phyloP scores from a whole-genome alignment of 2,888 invertebrate genomes.

The Megamerina dolium region DNA sequence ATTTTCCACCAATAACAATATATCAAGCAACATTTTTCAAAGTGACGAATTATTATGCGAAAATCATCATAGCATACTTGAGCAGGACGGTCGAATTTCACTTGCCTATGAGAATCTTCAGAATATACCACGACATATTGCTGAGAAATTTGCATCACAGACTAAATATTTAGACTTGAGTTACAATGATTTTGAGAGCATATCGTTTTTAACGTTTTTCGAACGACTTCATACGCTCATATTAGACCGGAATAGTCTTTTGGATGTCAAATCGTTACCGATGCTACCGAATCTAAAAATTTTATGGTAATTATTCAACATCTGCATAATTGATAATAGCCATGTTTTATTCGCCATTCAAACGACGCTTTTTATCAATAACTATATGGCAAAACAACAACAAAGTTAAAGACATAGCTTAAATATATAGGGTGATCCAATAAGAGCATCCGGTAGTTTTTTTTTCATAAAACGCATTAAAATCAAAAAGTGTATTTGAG shows the following conservation, averaged over 20 bases:
- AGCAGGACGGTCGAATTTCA: conserved; percentile 57
- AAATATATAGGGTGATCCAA: no score
- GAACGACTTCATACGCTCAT: conserved; percentile 69
- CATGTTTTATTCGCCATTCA: no score
- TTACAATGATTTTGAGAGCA: conserved; percentile 68
- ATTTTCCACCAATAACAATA: conserved; percentile 31
- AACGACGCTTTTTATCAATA: no score
- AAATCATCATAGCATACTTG: conserved; percentile 41
- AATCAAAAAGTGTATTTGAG: no score
- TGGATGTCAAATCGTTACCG: conserved; percentile 65
- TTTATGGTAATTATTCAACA: conserved; percentile 57
- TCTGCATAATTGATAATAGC: no score
- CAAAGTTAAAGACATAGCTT: no score
- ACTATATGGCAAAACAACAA: no score
- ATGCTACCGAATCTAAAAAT: conserved; percentile 65
- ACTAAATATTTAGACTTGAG: conserved; percentile 65
- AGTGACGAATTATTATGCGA: conserved; percentile 41
- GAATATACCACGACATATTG: conserved; percentile 59
- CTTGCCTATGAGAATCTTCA: conserved; percentile 65
- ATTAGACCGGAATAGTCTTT: conserved; percentile 72
- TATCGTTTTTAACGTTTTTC: conserved; percentile 68
- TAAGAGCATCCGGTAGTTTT: no score
- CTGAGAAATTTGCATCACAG: conserved; percentile 57
- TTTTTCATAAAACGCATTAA: no score
- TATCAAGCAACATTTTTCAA: conserved; percentile 28